Evolutionary conservation across 2,113 vertebrate genomes (phyloP), one percentile per base, ranked within the genome.

Genomic region (Carassius auratus): DNA sequence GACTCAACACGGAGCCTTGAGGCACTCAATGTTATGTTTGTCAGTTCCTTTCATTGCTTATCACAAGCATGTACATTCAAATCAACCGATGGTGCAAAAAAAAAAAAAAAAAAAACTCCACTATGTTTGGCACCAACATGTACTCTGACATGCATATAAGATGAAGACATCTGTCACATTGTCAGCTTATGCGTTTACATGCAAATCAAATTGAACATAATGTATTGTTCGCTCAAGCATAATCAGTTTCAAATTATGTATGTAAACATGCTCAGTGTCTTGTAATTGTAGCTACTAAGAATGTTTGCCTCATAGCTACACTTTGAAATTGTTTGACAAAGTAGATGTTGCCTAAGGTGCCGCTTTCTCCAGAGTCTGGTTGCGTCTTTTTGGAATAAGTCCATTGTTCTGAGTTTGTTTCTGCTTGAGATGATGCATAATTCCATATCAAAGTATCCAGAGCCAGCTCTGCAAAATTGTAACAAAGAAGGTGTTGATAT

Each of bases 401-500:
- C 26, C n/a, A 78, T 61, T 36, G 75, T 38, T 76, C 52, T 26
- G 21, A 84, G 23, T 45, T 79, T 52, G 13, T 38, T n/a, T 76
- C 57, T 8, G 13, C 21, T 12, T 42, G 33, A 23, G 38, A 12
- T 42, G 8, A 55, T 84, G 79, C 42, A 57, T 78, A 80, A 76
- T 84, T 82, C n/a, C 55, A 73, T 66, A 76, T 83, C 61, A 66
- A 88, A 33, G 38, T 45, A n/a, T 62, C 68, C 59, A 33, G 42
- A 82, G 9, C 71, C 62, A 50, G 61, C 64, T 33, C 77, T 83
- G 55, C 61, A 59, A 87, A 78, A 17, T 68, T 74, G 3, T 30
- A 83, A 66, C 86, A 89, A 87, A 80, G 42, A 38, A 12, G 55
- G 78, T 89, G 87, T 90, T 92, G 74, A 61, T 88, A 82, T 87